Evolutionary conservation across 1,140 invertebrate genomes (phyloP), one percentile per base, ranked within the genome.

Genomic region (Acromyrmex charruanus): DNA sequence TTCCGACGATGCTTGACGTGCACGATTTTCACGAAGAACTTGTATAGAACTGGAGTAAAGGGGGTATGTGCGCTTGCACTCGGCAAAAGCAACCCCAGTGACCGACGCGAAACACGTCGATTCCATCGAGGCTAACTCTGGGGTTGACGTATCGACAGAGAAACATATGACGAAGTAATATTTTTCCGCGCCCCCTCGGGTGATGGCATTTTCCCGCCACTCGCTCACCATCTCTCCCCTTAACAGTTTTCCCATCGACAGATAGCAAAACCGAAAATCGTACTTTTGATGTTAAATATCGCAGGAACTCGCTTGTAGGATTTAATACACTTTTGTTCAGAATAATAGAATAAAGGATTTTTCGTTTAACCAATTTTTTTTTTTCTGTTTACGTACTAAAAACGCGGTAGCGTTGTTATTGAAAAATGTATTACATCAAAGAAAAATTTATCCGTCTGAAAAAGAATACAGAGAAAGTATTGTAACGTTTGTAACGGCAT

Each of bases 131-230:
- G 77, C 77, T 87, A 84, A 81, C 80, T 63, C 88, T 90, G 89
- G 69, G 77, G 69, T 90, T 90, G 89, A 90, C 89, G 81, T 90
- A 90, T 90, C 89, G 89, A 90, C 89, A 90, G 88, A 85, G 89
- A 90, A 90, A 90, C 80, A 90, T 88, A 90, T 88, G 89, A 88
- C 88, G 89, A 85, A 90, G 89, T 90, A 90, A 90, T 90, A 90
- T 90, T 90, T 90, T 85, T 59, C 77, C 80, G 69, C 69, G 80
- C 80, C 80, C 80, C 80, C 80, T 84, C 80, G 80, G 80, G 80
- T 84, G 80, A 84, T 84, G 80, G 80, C 69, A 84, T 84, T 84
- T 84, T 75, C 80, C 80, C 80, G 69, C 69, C 69, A 74, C 69
- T 84, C 80, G 68, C 55, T 49, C 80, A 49, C 58, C 80, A 84